Evolutionary conservation across 2,888 invertebrate species (phyloP).

Genomic region (Sepioteuthis lessoniana): DNA sequence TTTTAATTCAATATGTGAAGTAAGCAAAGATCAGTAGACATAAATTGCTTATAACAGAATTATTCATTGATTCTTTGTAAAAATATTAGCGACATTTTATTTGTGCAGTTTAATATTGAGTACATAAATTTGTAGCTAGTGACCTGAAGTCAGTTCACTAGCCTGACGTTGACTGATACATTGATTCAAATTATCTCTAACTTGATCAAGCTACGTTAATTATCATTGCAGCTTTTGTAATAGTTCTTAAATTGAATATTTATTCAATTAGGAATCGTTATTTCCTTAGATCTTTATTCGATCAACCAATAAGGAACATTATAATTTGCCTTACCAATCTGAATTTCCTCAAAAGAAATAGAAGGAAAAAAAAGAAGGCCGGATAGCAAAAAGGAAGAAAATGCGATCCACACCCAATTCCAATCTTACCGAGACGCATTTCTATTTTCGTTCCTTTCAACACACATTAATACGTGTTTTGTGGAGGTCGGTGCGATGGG

Average conservation of each 20-base stretch:
- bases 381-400: not conserved
- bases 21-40: too few species aligned
- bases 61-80: too few species aligned
- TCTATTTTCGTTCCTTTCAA: not conserved
- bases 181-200: not conserved
- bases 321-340: not conserved
- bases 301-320: constrained; percentile 14
- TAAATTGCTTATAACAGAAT: too few species aligned
- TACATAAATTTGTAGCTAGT: constrained; percentile 33
- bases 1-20: too few species aligned
- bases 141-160: not conserved
- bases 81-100: not conserved
- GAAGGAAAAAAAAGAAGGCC: not conserved
- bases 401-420: not conserved
- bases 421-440: not conserved
- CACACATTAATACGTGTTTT: not conserved
- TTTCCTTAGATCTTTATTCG: constrained; percentile 16
- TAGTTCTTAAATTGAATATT: not conserved
- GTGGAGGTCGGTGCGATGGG: not conserved
- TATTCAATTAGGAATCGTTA: not conserved
- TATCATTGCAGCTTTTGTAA: constrained; percentile 19
- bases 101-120: not conserved
- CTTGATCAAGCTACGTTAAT: constrained; percentile 2
- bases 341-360: not conserved
- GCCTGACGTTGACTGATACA: not conserved